Base-by-base conservation (phyloP, 2,888 invertebrate genomes). In the Agrotis ipsilon region DNA sequence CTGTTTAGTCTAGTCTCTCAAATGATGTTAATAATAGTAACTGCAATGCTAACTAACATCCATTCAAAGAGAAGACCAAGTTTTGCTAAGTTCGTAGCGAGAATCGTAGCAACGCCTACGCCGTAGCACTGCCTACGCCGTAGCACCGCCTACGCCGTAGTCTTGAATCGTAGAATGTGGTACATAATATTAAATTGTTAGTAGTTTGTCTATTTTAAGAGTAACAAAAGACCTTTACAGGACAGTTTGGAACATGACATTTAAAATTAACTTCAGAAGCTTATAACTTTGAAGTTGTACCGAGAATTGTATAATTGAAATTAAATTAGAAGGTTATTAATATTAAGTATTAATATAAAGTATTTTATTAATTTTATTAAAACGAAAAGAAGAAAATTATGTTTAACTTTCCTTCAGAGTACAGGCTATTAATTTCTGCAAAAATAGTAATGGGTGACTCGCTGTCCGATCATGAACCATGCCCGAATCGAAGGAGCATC, bases 141-240 rank as follows among this genome's bases (percentile, higher is more conserved):
- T 66, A 65, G 65, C n/a, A 13, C 9, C 16, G 16, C 68, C 68
- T 71, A 55, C 75, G 52, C 19, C 18, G 70, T 46, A 63, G 45
- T 18, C 14, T 0, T 2, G 46, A 19, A 13, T 39, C 4, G 14
- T 21, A n/a, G 5, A n/a, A 19, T 39, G 5, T 69, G n/a, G 14
- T 11, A 43, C 16, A 14, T 32, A 14, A 46, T 11, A 45, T 48
- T 46, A 16, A 43, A 43, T 13, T 14, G 32, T 58, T 46, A 16
- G 43, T 59, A 6, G 21, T 27, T 14, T 16, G 27, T 27, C 1
- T 21, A 46, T 46, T 21, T 19, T 18, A 11, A 27, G n/a, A n/a
- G 5, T 32, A 16, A 58, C 7, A 13, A 62, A 59, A 62, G 1
- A 24, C 16, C 7, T 14, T 1, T 51, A 51, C 6, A 45, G 14